Base-by-base conservation (phyloP, 2,888 invertebrate species). In the Stenchaetothrips biformis region DNA sequence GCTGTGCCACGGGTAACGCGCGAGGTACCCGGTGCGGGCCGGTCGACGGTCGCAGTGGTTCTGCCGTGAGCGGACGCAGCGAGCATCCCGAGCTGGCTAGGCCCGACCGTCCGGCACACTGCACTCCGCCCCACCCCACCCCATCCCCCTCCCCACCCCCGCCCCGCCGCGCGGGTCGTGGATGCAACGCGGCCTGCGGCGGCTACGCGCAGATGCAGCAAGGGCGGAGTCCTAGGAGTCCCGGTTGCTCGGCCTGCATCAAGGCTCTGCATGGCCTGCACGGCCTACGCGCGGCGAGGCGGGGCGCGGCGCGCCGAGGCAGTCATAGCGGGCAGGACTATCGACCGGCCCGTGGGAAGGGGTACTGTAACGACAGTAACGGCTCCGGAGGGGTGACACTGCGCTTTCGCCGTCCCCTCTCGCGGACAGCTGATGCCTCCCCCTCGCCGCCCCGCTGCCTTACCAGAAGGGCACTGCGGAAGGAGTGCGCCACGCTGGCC, bases 381-480 rank as follows among this genome's bases (percentile, higher is more conserved):
- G 67, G 67, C 25, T 74, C 67, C n/a, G 25, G 67, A 25, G 21
- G 67, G 67, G 67, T 74, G n/a, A n/a, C 67, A 74, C 67, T 25
- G 25, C 25, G 67, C 67, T 25, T 74, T 25, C 67, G 4, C 18
- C 59, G 18, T 59, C 3, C 67, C 11, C 67, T 74, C 67, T 67
- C 53, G 53, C 53, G 37, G 37, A 37, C 53, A 13, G 13, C 53
- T 53, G 16, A 53, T 18, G 18, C 18, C 18, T 53, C 53, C 18
- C 8, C 53, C 53, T n/a, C n/a, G 16, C 53, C 53, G 4, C 53
- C 53, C 53, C n/a, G n/a, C n/a, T n/a, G n/a, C n/a, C n/a, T n/a
- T n/a, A n/a, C n/a, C n/a, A n/a, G n/a, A n/a, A n/a, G n/a, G n/a
- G n/a, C n/a, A n/a, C n/a, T n/a, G n/a, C n/a, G n/a, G n/a, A n/a